Evolutionary conservation across 2,113 vertebrate species (phyloP).

Genomic region (Lutjanus erythropterus): DNA sequence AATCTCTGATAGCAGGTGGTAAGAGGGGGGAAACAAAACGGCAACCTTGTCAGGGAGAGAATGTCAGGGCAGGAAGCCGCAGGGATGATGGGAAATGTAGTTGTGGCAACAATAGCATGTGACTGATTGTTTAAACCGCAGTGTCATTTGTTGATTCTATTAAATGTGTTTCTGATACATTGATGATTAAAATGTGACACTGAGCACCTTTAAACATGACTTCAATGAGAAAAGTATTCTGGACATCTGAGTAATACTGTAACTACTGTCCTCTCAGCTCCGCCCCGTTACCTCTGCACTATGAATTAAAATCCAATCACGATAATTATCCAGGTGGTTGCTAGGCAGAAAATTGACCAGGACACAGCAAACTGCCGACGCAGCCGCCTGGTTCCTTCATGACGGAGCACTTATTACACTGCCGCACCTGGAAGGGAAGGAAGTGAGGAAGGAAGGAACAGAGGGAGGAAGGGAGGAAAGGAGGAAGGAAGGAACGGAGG

Average conservation of each 20-base stretch:
- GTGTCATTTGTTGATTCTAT: neutral
- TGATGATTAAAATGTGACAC: neutral
- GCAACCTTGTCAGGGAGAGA: no score
- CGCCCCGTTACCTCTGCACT: slow-evolving; percentile 25
- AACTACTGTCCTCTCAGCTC: slow-evolving; percentile 2
- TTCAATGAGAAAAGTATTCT: neutral
- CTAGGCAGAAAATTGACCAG: slow-evolving; percentile 27
- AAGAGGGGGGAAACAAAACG: neutral
- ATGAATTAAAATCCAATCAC: slow-evolving; percentile 44
- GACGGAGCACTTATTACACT: slow-evolving; percentile 30
- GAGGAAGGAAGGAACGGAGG: no score
- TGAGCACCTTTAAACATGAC: no score
- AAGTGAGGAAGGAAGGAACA: neutral
- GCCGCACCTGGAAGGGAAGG: slow-evolving; percentile 51
- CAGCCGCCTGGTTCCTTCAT: slow-evolving; percentile 24
- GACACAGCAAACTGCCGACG: slow-evolving; percentile 20
- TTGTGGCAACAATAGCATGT: neutral
- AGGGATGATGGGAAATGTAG: slow-evolving; percentile 33
- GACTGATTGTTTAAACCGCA: slow-evolving; percentile 4
- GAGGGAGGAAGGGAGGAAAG: neutral
- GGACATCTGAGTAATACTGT: neutral
- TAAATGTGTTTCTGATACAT: neutral
- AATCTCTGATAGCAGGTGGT: neutral
- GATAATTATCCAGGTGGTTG: slow-evolving; percentile 2
- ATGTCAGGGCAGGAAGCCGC: neutral